A percentile compares a stretch with the other conserved stretches of the same genome.
These are phyloP conservation scores for Ptychadena robeensis DNA, from an alignment of 2,797 vertebrate species.

Conservation along the genomic window DNA sequence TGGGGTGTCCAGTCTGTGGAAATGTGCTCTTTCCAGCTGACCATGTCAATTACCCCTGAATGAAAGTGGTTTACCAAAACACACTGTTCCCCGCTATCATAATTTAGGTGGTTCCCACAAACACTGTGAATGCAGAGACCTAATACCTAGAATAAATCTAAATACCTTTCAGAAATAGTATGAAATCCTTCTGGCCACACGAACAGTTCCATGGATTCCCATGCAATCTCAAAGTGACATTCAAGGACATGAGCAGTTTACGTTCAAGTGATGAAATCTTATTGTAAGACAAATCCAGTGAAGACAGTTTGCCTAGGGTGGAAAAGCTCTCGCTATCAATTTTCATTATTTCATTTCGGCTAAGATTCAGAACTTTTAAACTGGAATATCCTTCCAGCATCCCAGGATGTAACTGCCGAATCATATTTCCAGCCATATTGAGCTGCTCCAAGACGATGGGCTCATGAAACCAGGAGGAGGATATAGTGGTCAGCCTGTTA, in stretches of 20 bases:
- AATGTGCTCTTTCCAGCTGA: too few relatives aligned
- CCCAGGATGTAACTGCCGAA: constrained; percentile 59
- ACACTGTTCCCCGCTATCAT: too few relatives aligned
- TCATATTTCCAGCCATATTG: constrained; percentile 66
- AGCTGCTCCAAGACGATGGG: constrained; percentile 66
- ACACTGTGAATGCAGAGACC: too few relatives aligned
- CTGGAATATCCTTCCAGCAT: constrained; percentile 61
- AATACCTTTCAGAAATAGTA: constrained; percentile 68
- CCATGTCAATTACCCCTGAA: too few relatives aligned
- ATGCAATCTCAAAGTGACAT: constrained; percentile 66
- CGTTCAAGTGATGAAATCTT: constrained; percentile 66
- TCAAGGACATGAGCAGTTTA: constrained; percentile 62
- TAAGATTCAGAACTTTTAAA: constrained; percentile 68
- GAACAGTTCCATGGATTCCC: constrained; percentile 79
- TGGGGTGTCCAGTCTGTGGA: too few relatives aligned
- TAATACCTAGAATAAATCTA: too few relatives aligned
- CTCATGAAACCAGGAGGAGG: constrained; percentile 70
- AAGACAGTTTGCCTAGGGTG: constrained; percentile 61
- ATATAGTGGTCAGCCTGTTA: constrained; percentile 68
- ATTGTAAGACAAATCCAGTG: constrained; percentile 77
- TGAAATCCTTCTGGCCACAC: constrained; percentile 68
- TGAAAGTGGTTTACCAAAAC: too few relatives aligned
- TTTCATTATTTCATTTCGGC: constrained; percentile 68
- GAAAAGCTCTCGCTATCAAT: constrained; percentile 65
- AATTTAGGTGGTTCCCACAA: too few relatives aligned